These are phyloP conservation scores for Ctenodactylus gundi DNA, from an alignment of 2,113 vertebrate species.

Conservation along the genomic window DNA sequence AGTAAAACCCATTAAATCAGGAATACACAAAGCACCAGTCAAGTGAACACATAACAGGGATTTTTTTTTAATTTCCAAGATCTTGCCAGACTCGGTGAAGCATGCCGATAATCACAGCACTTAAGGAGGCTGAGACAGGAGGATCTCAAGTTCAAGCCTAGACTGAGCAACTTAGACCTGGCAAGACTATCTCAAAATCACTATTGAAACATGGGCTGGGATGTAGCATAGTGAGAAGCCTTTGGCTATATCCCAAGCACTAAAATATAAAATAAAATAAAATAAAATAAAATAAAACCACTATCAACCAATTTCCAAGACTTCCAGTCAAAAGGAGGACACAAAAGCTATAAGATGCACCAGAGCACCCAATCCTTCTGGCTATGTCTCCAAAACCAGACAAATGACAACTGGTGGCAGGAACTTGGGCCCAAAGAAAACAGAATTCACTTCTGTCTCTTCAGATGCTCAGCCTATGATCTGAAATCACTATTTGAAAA, in stretches of 20 bases:
- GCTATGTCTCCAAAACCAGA: background rate
- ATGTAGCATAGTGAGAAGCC: too few species aligned
- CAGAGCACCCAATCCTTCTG: background rate
- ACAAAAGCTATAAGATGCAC: background rate
- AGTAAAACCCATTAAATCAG: background rate
- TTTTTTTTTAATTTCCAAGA: background rate
- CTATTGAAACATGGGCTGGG: too few species aligned
- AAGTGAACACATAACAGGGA: background rate
- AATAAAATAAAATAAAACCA: too few species aligned
- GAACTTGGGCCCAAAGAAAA: background rate
- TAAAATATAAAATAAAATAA: too few species aligned
- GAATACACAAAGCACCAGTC: background rate
- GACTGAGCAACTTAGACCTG: too few species aligned
- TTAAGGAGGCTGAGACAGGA: too few species aligned
- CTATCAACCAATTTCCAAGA: slow-evolving; percentile 6
- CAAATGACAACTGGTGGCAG: background rate
- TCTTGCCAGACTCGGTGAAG: too few species aligned
- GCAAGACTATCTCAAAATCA: too few species aligned
- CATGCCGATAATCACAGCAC: too few species aligned
- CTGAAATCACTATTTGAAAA: background rate
- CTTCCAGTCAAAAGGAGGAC: background rate
- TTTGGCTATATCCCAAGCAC: too few species aligned
- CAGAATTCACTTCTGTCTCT: background rate
- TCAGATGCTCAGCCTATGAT: background rate
- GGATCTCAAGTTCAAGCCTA: too few species aligned